Conservation (phyloP, 2,113 vertebrate genomes). For the Oenanthe oenanthe region DNA sequence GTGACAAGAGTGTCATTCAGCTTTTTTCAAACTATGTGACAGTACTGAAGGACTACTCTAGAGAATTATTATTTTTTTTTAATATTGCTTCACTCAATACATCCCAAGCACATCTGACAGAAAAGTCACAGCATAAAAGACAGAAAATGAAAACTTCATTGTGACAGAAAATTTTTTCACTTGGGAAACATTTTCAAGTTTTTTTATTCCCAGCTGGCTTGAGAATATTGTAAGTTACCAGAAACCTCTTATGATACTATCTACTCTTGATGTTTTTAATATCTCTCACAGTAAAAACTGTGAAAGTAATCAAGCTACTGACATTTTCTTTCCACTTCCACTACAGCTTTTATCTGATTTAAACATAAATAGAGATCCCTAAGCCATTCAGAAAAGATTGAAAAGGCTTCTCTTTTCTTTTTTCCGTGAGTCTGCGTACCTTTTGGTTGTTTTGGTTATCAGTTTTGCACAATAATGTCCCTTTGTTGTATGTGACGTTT, state of each 20-base stretch:
- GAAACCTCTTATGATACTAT: slow-evolving; percentile 32
- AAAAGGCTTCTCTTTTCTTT: not conserved
- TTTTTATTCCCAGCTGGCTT: slow-evolving; percentile 32
- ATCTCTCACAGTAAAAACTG: slow-evolving; percentile 29
- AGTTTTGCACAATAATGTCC: not conserved
- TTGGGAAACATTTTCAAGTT: slow-evolving; percentile 8
- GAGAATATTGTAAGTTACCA: slow-evolving; percentile 36
- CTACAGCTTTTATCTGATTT: slow-evolving; percentile 24
- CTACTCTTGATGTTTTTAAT: slow-evolving; percentile 61
- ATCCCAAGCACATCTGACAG: not conserved
- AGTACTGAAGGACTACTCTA: not conserved
- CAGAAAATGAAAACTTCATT: slow-evolving; percentile 43
- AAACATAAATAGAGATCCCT: slow-evolving; percentile 24
- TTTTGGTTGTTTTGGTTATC: not conserved
- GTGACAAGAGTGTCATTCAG: not conserved
- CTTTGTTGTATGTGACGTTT: not conserved
- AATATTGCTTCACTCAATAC: slow-evolving; percentile 1
- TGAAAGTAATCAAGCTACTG: slow-evolving; percentile 43
- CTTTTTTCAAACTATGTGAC: slow-evolving; percentile 1
- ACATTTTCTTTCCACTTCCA: slow-evolving; percentile 28
- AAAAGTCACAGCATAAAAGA: slow-evolving; percentile 25
- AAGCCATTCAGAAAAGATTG: not conserved
- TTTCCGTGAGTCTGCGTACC: not conserved
- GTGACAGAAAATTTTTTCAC: slow-evolving; percentile 37
- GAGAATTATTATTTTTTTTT: slow-evolving; percentile 22